These are phyloP conservation scores for Drosophila leonis DNA, from an alignment of 2,888 invertebrate genomes.

Conservation along the genomic window DNA sequence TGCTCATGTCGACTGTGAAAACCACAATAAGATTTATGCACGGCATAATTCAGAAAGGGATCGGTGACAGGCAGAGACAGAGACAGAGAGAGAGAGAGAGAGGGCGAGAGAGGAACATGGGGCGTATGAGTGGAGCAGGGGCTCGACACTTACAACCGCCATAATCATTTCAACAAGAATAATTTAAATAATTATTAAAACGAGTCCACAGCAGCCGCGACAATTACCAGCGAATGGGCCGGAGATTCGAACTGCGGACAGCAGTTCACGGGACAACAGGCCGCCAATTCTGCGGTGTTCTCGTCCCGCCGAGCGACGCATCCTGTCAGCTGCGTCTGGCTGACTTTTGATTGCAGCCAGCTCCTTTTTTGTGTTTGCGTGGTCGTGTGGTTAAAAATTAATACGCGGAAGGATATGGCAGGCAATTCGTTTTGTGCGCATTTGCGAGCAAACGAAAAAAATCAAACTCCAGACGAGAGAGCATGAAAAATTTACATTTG, in stretches of 20 bases:
- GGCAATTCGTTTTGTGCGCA: constrained; percentile 75
- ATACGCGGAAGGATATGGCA: constrained; percentile 81
- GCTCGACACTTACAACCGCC: constrained; percentile 76
- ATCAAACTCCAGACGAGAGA: constrained; percentile 54
- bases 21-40: constrained; percentile 82
- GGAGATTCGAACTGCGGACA: constrained; percentile 17
- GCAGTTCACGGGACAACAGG: constrained; percentile 62
- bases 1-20: constrained; percentile 64
- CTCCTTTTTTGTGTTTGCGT: constrained; percentile 50
- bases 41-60: constrained; percentile 67
- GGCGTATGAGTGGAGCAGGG: constrained; percentile 14
- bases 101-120: constrained; percentile 10
- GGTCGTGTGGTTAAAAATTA: constrained; percentile 76
- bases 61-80: constrained; percentile 4
- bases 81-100: constrained; percentile 6
- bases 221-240: constrained; percentile 63
- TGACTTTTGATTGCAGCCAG: constrained; percentile 61
- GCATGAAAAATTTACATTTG: constrained; percentile 79
- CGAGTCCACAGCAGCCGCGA: constrained; percentile 72
- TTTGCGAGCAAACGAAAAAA: constrained; percentile 37
- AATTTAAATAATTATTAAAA: constrained; percentile 82
- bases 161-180: constrained; percentile 83
- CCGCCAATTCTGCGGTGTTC: constrained; percentile 50
- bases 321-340: constrained; percentile 53
- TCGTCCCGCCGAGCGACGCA: constrained; percentile 31